These are phyloP conservation scores for Serranus cabrilla DNA, from an alignment of 2,797 vertebrate species.

Conservation along the genomic window DNA sequence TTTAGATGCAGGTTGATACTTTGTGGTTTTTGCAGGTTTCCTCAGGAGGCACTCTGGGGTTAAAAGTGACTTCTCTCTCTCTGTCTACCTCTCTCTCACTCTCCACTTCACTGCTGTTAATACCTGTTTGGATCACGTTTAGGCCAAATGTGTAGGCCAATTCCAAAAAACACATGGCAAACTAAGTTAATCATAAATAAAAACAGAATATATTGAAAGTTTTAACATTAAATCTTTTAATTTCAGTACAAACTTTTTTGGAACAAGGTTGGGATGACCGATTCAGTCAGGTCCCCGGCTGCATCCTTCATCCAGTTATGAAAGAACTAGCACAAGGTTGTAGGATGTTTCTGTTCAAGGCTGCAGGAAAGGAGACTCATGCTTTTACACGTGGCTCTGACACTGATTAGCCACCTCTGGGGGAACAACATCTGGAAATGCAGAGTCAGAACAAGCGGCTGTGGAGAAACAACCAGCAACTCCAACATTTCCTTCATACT, in stretches of 20 bases:
- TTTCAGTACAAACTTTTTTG: too few relatives aligned
- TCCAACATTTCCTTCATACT: slow-evolving; percentile 6
- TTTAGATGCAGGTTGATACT: slow-evolving; percentile 76
- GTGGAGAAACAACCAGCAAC: slow-evolving; percentile 12
- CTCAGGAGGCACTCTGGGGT: slow-evolving; percentile 76
- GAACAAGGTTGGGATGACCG: too few relatives aligned
- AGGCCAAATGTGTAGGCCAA: neutral
- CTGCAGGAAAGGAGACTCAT: slow-evolving; percentile 41
- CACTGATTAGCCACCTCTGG: slow-evolving; percentile 31
- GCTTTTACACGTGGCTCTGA: slow-evolving; percentile 56
- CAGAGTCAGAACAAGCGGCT: slow-evolving; percentile 14
- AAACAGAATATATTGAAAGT: too few relatives aligned
- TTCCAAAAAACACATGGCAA: too few relatives aligned
- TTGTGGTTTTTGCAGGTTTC: slow-evolving; percentile 91
- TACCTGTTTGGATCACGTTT: neutral
- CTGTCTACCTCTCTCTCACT: slow-evolving; percentile 1
- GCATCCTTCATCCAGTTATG: slow-evolving; percentile 19
- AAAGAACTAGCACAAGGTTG: slow-evolving; percentile 7
- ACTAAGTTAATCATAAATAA: too few relatives aligned
- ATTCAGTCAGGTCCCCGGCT: neutral
- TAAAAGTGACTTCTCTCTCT: slow-evolving; percentile 41
- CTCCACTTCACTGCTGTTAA: neutral
- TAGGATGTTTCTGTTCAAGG: slow-evolving; percentile 51
- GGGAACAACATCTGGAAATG: slow-evolving; percentile 58
- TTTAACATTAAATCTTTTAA: too few relatives aligned